These are phyloP conservation scores for Chitala chitala DNA, from an alignment of 2,113 vertebrate genomes.

Conservation along the genomic window DNA sequence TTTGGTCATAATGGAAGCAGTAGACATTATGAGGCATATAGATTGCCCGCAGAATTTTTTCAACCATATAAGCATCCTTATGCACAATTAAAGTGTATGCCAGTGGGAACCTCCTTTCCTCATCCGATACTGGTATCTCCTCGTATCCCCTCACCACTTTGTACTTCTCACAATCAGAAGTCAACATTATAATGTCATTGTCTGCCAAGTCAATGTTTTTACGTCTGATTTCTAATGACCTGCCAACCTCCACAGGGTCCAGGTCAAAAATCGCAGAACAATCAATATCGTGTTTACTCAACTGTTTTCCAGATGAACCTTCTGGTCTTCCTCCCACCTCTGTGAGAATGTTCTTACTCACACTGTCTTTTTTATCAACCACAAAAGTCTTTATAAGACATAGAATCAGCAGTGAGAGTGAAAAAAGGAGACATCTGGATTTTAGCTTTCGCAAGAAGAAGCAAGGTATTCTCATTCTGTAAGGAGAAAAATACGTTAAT, in stretches of 20 bases:
- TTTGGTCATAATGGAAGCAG: slow-evolving; percentile 86
- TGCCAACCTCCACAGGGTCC: slow-evolving; percentile 81
- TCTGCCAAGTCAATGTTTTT: slow-evolving; percentile 71
- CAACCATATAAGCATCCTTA: slow-evolving; percentile 84
- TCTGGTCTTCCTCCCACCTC: slow-evolving; percentile 61
- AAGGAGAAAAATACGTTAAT: slow-evolving; percentile 27
- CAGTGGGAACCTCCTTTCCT: slow-evolving; percentile 74
- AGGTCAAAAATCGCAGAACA: slow-evolving; percentile 76
- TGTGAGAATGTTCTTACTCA: slow-evolving; percentile 49
- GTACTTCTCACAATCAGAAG: slow-evolving; percentile 65
- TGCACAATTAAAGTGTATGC: slow-evolving; percentile 90
- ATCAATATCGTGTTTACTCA: slow-evolving; percentile 62
- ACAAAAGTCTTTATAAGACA: slow-evolving; percentile 36
- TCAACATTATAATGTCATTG: slow-evolving; percentile 64
- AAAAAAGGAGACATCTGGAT: slow-evolving; percentile 50
- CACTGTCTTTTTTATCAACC: slow-evolving; percentile 43
- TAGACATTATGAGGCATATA: slow-evolving; percentile 81
- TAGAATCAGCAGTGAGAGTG: slow-evolving; percentile 42
- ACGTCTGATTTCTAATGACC: slow-evolving; percentile 71
- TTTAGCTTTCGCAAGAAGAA: slow-evolving; percentile 47
- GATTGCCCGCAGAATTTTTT: slow-evolving; percentile 76
- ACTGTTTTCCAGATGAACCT: slow-evolving; percentile 52
- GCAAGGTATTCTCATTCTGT: slow-evolving; percentile 74
- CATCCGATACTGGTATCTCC: slow-evolving; percentile 57
- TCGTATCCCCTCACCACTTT: slow-evolving; percentile 62